Base-by-base conservation (phyloP, 2,797 vertebrate genomes). In the Gadopsis bispinosus region DNA sequence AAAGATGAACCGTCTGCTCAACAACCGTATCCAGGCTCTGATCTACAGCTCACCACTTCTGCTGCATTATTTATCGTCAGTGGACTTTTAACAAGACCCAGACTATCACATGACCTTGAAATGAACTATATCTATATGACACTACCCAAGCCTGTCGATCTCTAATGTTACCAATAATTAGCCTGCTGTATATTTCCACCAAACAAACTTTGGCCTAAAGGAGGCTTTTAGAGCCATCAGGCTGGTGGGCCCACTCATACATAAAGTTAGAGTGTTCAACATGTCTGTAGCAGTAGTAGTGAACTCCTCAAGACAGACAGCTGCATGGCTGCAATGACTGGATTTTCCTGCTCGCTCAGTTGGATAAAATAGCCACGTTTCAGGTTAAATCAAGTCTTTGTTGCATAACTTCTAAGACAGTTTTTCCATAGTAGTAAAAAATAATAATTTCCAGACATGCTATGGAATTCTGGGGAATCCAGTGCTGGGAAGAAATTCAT, bases 371-470 rank as follows among this genome's bases (percentile, higher is more conserved):
- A 13, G 8, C 16, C 16, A 66, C 16, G 33, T 45, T 4, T 61
- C 12, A 22, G 29, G 31, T 39, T 48, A 47, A 54, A 55, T 33
- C 4, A 19, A 55, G 9, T 48, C 16, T 31, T n/a, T 54, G 39
- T n/a, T 65, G 50, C 39, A 35, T 56, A 53, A 75, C 22, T 11
- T 29, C 45, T 5, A 45, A 56, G 22, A 5, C 41, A 58, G 13
- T 22, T 63, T 29, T 33, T 31, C n/a, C 7, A 55, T 4, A 33
- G 41, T 0, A 37, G n/a, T 33, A 39, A 50, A 76, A 60, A 12
- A 26, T 20, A 7, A 54, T 77, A 12, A 56, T 69, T 69, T 69
- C 66, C 67, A 58, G n/a, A 19, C 2, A 17, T 1, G 45, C 10
- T 10, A 1, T 22, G 58, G 20, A 22, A 0, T 33, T 45, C 8